Evolutionary conservation across 2,888 invertebrate genomes (phyloP), one percentile per base, ranked within the genome.

Genomic region (Adineta ricciae): DNA sequence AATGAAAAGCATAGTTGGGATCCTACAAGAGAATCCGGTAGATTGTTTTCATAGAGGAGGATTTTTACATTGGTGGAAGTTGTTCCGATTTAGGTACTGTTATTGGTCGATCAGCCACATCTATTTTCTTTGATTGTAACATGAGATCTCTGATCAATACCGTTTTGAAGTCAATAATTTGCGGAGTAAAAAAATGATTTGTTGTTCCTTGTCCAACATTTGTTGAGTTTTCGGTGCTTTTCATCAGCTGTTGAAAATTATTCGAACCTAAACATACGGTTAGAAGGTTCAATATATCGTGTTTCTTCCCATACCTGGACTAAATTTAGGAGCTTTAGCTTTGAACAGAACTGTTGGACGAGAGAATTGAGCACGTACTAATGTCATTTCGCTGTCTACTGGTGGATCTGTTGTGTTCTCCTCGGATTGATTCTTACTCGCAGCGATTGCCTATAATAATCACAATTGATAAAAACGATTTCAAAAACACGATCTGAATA

Each of bases 171-270:
- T 78, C 78, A 78, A 78, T 78, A 41, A 78, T 41, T n/a, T 78
- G 78, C n/a, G 38, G 78, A n/a, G 78, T 78, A 41, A 41, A 78
- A 38, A 78, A 41, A 78, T 78, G 78, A 41, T 78, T 78, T n/a
- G 24, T n/a, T 41, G 36, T 78, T 41, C 78, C 78, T 41, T 41
- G 78, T n/a, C 41, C 78, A 78, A 78, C 41, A 78, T 78, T 78
- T 1, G 41, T 11, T 78, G 24, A 41, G 41, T 78, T 78, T 41
- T 78, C 78, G 2, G 78, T 78, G 24, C 9, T 9, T 78, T 78
- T 78, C 78, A 78, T 78, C 41, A 78, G 14, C n/a, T 78, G 78
- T 78, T 21, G 78, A 38, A 78, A 41, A 78, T 78, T 78, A 78
- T 78, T 78, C 7, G 78, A 7, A 41, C 78, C 78, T 78, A 41